Evolutionary conservation across 1,140 invertebrate genomes (phyloP), one percentile per base, ranked within the genome.

Genomic region (Pteromalus puparum): DNA sequence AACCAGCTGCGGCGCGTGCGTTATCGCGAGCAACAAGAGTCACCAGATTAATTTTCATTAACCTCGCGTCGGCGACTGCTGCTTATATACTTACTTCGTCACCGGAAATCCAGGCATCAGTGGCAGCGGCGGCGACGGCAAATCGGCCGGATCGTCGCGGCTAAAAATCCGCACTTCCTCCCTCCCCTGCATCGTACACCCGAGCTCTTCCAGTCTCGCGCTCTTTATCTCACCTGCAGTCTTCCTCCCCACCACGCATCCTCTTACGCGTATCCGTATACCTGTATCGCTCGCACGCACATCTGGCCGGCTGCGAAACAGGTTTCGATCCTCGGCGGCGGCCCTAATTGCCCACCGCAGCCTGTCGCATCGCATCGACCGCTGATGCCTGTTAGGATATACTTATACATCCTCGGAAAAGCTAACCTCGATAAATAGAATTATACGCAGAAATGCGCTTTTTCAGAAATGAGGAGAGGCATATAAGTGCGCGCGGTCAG

Each of bases 381-480:
- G 34, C 46, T 18, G 53, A 5, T n/a, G 15, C 5, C 53, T 61
- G 15, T 18, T 34, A 34, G 21, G 53, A 34, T 34, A 34, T 61
- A 21, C 38, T 42, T 61, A 61, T 61, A 53, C 26, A 28, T 53
- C 42, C 9, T 38, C 7, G 46, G 68, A 61, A 61, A 82, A 65
- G 10, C 70, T 26, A 82, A 61, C 70, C 46, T 74, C 28, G 70
- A 26, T 74, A 74, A 82, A 53, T 24, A 73, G n/a, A 82, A 82
- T 9, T 38, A 82, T 46, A 26, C 53, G 53, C 48, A 7, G 21
- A 61, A 42, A 26, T 18, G 12, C 48, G 21, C 18, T 61, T 61
- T 61, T 61, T 7, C 18, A 21, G 48, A 81, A 68, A 28, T 0
- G 24, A 53, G 9, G 10, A 65, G 46, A 4, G 9, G 68, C 42